These are phyloP conservation scores for Acanthosepion esculentum DNA, from an alignment of 2,888 invertebrate species.

Conservation along the genomic window DNA sequence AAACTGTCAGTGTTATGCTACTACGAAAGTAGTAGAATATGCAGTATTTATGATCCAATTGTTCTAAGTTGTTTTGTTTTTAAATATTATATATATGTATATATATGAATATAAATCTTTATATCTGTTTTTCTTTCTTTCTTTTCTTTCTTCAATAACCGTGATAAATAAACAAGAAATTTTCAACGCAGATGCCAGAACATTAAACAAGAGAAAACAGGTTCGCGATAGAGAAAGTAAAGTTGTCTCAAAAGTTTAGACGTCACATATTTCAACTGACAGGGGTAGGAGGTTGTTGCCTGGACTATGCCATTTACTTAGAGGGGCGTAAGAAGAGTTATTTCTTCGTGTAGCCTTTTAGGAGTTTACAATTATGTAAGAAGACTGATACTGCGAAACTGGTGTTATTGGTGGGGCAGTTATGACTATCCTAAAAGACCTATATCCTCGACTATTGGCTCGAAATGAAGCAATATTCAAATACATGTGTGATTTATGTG, in stretches of 20 bases:
- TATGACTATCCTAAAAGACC: too few species aligned
- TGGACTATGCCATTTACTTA: background rate
- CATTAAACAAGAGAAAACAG: background rate
- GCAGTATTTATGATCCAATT: background rate
- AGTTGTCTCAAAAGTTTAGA: constrained; percentile 21
- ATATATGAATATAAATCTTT: background rate
- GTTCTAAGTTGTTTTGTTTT: background rate
- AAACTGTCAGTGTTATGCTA: background rate
- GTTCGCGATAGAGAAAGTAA: background rate
- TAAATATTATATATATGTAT: background rate
- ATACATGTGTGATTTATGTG: background rate
- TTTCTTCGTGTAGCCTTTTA: too few species aligned
- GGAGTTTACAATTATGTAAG: too few species aligned
- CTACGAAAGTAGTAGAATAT: background rate
- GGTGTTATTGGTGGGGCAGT: too few species aligned
- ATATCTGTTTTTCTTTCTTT: background rate
- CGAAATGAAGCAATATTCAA: too few species aligned
- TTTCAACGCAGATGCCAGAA: background rate
- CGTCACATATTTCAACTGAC: background rate
- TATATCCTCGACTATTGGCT: too few species aligned
- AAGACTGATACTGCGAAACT: too few species aligned
- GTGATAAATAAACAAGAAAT: background rate
- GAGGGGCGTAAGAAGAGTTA: background rate
- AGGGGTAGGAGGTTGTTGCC: background rate
- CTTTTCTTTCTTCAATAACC: background rate